Percentiles rank a stretch among this genome's conserved stretches.
phyloP scores from a whole-genome alignment of 30 jellyfish, hydroid and myxozoan genomes.

The Hydractinia symbiolongicarpus region DNA sequence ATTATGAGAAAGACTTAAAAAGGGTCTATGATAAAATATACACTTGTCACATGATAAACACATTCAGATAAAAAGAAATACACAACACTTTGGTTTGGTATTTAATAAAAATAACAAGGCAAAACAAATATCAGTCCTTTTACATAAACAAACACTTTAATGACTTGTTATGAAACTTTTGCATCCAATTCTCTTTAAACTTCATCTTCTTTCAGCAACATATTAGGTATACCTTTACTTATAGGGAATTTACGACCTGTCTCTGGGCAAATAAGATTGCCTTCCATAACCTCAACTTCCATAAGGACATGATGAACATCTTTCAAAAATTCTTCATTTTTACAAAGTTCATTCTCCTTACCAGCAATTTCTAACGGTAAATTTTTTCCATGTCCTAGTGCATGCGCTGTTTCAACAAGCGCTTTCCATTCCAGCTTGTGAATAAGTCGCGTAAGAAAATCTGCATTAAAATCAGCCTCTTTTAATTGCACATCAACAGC shows the following conservation, averaged over 20 bases:
- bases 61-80: too few relatives aligned
- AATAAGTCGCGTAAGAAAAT: conserved; percentile 69
- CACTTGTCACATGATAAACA: not conserved
- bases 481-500: conserved; percentile 66
- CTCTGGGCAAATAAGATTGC: conserved; percentile 90
- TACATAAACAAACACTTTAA: too few relatives aligned
- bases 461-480: conserved; percentile 95
- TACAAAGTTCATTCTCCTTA: conserved; percentile 42
- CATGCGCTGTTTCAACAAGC: conserved; percentile 74
- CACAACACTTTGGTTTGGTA: too few relatives aligned
- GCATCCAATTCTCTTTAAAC: conserved; percentile 27
- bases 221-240: conserved; percentile 93
- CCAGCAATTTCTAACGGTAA: conserved; percentile 62
- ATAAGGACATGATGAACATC: conserved; percentile 78
- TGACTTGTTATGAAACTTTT: not conserved
- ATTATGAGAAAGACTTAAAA: too few relatives aligned
- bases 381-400: conserved; percentile 88
- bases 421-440: conserved; percentile 96
- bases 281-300: conserved; percentile 95
- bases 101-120: too few relatives aligned
- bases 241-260: conserved; percentile 86
- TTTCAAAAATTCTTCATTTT: conserved; percentile 77
- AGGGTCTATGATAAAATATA: not conserved
- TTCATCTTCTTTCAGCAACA: conserved; percentile 92
- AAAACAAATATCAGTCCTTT: not conserved